phyloP scores from a whole-genome alignment of 92 coral and sea anemone species.

The Anthopleura xanthogrammica region DNA sequence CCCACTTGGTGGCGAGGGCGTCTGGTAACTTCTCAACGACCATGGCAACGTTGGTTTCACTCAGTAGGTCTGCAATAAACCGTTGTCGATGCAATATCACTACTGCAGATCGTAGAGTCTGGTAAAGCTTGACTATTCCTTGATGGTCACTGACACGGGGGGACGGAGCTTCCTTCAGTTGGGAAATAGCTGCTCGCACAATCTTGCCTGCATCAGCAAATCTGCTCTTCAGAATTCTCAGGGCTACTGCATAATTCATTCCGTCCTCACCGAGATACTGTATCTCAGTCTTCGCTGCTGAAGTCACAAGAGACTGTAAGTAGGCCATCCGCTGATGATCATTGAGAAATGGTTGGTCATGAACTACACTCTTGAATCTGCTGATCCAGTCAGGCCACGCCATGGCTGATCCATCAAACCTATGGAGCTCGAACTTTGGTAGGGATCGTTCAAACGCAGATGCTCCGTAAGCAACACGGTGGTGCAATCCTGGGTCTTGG shows the following conservation, averaged over 20 bases:
- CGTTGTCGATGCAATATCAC: constrained; percentile 58
- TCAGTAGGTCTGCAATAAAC: constrained; percentile 49
- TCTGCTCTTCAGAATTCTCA: no score
- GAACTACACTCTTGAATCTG: no score
- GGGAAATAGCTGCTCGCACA: no score
- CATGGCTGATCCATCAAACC: constrained; percentile 47
- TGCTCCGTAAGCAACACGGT: constrained; percentile 27
- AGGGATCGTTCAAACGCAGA: constrained; percentile 40
- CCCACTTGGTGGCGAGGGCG: no score
- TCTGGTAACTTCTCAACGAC: constrained; percentile 31
- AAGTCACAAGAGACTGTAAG: no score
- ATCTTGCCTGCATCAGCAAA: no score
- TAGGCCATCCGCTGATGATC: no score
- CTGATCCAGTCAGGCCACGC: constrained; percentile 45
- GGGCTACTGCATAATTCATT: no score
- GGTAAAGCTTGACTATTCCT: constrained; percentile 38
- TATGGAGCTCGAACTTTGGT: constrained; percentile 42
- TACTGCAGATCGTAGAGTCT: constrained; percentile 36
- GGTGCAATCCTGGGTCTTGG: constrained; percentile 10
- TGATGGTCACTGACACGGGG: constrained; percentile 46
- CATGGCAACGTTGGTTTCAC: constrained; percentile 49
- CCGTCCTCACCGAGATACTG: no score
- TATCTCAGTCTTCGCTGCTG: no score
- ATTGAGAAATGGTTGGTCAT: no score
- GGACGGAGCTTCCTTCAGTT: constrained; percentile 22